phyloP scores from a whole-genome alignment of 2,888 invertebrate species.

The Plagodis pulveraria region DNA sequence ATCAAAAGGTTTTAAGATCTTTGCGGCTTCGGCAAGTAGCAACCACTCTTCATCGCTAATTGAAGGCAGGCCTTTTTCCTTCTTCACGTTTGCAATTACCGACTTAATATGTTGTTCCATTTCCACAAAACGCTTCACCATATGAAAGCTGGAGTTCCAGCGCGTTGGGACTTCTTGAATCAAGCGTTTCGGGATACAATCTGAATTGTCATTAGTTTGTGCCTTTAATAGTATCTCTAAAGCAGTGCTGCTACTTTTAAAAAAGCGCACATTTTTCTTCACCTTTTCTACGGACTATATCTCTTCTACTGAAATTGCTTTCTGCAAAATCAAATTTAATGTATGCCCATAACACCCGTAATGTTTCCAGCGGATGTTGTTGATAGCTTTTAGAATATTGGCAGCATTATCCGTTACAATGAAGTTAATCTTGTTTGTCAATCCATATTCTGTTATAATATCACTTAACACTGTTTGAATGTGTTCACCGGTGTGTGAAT shows the following conservation, averaged over 20 bases:
- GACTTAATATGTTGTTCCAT: neutral
- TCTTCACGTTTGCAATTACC: neutral
- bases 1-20: neutral
- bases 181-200: neutral
- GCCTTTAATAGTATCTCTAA: no score
- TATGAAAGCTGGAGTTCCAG: constrained; percentile 5
- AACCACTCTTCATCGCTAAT: neutral
- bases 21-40: neutral
- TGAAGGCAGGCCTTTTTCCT: neutral
- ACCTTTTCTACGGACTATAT: no score
- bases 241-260: no score
- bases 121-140: neutral
- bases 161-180: neutral
- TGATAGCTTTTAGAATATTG: constrained; percentile 31
- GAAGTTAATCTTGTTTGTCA: constrained; percentile 42
- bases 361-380: no score
- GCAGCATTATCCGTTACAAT: constrained; percentile 45
- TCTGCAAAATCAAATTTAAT: no score
- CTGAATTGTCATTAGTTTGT: no score
- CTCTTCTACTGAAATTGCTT: no score
- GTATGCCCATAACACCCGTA: no score
- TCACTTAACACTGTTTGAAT: constrained; percentile 33
- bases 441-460: constrained; percentile 20
- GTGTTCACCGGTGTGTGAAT: constrained; percentile 36
- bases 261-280: no score